These are phyloP conservation scores for Chrysina gloriosa DNA, from an alignment of 2,888 invertebrate species.

Conservation along the genomic window DNA sequence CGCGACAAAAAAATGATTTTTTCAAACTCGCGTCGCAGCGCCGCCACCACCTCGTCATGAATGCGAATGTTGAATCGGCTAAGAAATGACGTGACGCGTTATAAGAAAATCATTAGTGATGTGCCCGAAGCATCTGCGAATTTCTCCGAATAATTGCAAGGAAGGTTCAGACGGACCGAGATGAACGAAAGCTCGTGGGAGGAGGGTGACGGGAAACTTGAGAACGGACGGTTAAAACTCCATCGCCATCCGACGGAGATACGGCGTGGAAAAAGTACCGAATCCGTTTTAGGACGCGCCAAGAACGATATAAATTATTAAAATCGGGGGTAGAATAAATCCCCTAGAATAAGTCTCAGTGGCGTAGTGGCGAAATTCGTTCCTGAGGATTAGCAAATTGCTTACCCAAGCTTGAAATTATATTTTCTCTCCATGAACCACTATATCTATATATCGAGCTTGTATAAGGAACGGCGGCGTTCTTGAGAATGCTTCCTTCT, in stretches of 20 bases:
- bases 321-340: slow-evolving; percentile 41
- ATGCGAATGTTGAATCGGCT: slow-evolving; percentile 19
- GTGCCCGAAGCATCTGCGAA: slow-evolving; percentile 37
- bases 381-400: slow-evolving; percentile 46
- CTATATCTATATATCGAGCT: slow-evolving; percentile 10
- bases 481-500: background rate
- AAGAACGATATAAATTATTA: slow-evolving; percentile 41
- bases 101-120: slow-evolving; percentile 38
- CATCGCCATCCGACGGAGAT: slow-evolving; percentile 13
- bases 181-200: background rate
- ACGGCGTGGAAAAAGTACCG: slow-evolving; percentile 32
- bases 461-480: background rate
- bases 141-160: slow-evolving; percentile 30
- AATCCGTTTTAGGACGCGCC: slow-evolving; percentile 23
- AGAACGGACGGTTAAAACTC: slow-evolving; percentile 15
- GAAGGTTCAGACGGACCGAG: background rate
- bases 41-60: slow-evolving; percentile 3
- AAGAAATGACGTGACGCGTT: slow-evolving; percentile 34
- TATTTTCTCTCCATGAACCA: slow-evolving; percentile 46
- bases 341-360: slow-evolving; percentile 39
- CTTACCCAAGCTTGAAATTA: slow-evolving; percentile 46
- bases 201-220: background rate
- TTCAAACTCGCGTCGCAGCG: background rate
- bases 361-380: slow-evolving; percentile 40
- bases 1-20: slow-evolving; percentile 27